These are phyloP conservation scores for Cydia strobilella DNA, from an alignment of 1,140 invertebrate genomes.

Conservation along the genomic window DNA sequence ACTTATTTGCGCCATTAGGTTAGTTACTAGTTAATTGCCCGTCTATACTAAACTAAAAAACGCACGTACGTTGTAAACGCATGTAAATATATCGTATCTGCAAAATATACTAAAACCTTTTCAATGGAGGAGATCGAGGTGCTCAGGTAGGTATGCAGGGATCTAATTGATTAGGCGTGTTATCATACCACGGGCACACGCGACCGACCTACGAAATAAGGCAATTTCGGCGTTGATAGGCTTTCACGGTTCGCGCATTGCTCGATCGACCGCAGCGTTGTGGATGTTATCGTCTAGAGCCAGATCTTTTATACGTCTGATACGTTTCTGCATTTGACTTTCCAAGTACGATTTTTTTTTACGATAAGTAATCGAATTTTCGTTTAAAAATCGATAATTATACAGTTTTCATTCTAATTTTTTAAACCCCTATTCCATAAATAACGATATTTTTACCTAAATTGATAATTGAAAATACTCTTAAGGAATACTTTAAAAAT, in stretches of 20 bases:
- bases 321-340: no score
- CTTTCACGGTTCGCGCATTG: constrained; percentile 5
- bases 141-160: background rate
- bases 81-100: background rate
- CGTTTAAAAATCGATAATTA: no score
- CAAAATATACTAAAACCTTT: background rate
- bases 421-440: no score
- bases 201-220: constrained; percentile 23
- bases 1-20: background rate
- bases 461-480: no score
- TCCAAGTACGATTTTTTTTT: no score
- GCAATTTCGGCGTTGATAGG: constrained; percentile 28
- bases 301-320: background rate
- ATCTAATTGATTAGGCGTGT: constrained; percentile 27
- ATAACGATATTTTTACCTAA: no score
- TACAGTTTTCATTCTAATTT: no score
- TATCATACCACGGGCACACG: constrained; percentile 19
- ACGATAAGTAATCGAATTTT: no score
- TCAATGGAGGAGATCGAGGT: background rate
- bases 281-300: background rate
- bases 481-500: no score
- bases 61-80: no score
- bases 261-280: constrained; percentile 19
- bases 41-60: no score
- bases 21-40: no score